phyloP scores from a whole-genome alignment of 2,113 vertebrate genomes.

The Aegithalos caudatus region DNA sequence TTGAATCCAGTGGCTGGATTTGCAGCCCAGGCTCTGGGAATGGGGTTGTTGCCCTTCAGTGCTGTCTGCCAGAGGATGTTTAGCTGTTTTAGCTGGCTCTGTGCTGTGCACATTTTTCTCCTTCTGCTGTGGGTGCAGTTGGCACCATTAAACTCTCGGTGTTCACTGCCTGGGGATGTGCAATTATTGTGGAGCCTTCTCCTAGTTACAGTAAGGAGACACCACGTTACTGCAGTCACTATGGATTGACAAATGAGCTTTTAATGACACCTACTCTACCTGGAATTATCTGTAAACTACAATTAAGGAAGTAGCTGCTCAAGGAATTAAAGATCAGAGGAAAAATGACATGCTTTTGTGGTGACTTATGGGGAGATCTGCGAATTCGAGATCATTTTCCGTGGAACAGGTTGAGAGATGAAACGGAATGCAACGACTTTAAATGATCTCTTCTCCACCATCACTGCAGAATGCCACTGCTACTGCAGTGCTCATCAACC shows the following conservation, averaged over 20 bases:
- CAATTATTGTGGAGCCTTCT: conserved; percentile 57
- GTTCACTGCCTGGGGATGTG: conserved; percentile 51
- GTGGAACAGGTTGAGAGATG: background rate
- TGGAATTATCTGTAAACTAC: conserved; percentile 62
- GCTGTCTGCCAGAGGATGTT: background rate
- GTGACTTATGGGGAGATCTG: conserved; percentile 29
- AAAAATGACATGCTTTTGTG: background rate
- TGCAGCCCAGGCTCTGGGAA: background rate
- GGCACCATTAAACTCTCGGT: conserved; percentile 15
- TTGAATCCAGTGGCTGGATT: background rate
- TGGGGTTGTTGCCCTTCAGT: background rate
- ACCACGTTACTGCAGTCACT: background rate
- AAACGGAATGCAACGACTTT: background rate
- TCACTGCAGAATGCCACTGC: background rate
- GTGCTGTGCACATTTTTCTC: background rate
- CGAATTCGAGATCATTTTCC: background rate
- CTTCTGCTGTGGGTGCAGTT: conserved; percentile 8
- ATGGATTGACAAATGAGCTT: conserved; percentile 46
- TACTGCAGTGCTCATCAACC: background rate
- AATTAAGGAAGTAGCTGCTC: conserved; percentile 54
- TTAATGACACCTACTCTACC: conserved; percentile 58
- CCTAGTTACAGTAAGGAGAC: conserved; percentile 63
- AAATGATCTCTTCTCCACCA: background rate
- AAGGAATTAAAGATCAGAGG: conserved; percentile 57
- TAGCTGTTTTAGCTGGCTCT: background rate